These are phyloP conservation scores for Muscina levida DNA, from an alignment of 2,888 invertebrate genomes.

Conservation along the genomic window DNA sequence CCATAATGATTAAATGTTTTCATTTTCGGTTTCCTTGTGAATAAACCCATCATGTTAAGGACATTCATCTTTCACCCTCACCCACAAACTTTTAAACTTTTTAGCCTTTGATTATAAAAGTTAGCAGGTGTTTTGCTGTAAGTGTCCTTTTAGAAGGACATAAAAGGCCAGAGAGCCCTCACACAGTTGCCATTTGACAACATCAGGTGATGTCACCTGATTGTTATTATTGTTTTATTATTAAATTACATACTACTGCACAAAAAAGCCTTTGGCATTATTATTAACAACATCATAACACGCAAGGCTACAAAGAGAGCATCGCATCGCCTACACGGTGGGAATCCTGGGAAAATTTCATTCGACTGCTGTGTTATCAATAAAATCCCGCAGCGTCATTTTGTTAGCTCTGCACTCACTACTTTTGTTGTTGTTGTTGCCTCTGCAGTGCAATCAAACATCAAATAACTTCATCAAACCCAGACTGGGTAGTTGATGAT, in stretches of 20 bases:
- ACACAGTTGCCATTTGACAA: slow-evolving; percentile 44
- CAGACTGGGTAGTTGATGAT: background rate
- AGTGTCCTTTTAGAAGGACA: background rate
- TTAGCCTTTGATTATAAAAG: slow-evolving; percentile 74
- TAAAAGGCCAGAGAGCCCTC: slow-evolving; percentile 35
- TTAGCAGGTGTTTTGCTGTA: slow-evolving; percentile 72
- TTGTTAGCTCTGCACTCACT: slow-evolving; percentile 12
- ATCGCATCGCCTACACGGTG: slow-evolving; percentile 47
- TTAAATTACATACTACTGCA: slow-evolving; percentile 32
- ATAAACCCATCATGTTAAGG: too few species aligned
- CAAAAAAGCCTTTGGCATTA: slow-evolving; percentile 5
- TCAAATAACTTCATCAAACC: slow-evolving; percentile 54
- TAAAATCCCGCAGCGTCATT: slow-evolving; percentile 65
- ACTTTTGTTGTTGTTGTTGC: slow-evolving; percentile 20
- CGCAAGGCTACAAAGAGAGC: slow-evolving; percentile 49
- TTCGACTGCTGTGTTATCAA: slow-evolving; percentile 39
- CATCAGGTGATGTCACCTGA: slow-evolving; percentile 61
- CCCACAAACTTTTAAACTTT: slow-evolving; percentile 73
- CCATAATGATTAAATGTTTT: too few species aligned
- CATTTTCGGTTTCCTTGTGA: too few species aligned
- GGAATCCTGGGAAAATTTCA: slow-evolving; percentile 63
- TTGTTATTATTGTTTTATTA: slow-evolving; percentile 25
- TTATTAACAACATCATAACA: slow-evolving; percentile 22
- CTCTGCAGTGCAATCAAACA: slow-evolving; percentile 46
- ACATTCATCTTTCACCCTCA: background rate